Percentiles rank a stretch among this genome's conserved stretches.
These are phyloP conservation scores for Strigamia maritima DNA, from an alignment of 2,888 invertebrate genomes.

Conservation along the genomic window DNA sequence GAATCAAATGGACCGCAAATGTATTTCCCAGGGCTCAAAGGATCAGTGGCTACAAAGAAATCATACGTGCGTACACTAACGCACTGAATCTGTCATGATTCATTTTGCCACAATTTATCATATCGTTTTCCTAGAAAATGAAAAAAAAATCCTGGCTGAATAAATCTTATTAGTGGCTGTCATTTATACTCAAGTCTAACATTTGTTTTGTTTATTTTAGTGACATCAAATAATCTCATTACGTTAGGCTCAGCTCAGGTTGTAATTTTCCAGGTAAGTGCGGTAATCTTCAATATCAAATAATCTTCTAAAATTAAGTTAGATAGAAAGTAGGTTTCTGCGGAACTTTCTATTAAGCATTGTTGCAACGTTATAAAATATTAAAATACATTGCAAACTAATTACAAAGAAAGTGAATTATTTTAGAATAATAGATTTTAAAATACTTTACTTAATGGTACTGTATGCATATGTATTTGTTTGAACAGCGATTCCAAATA, in stretches of 20 bases:
- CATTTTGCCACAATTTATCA: conserved; percentile 45
- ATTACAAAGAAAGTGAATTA: too few species aligned
- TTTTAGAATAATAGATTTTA: too few species aligned
- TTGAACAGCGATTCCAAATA: too few species aligned
- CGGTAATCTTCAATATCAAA: conserved; percentile 48
- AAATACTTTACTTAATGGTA: too few species aligned
- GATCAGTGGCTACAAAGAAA: conserved; percentile 46
- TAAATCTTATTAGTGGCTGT: not conserved
- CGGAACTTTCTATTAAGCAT: conserved; percentile 44
- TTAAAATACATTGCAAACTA: too few species aligned
- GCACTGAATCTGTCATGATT: conserved; percentile 47
- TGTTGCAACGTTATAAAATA: conserved; percentile 47
- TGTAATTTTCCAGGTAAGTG: conserved; percentile 46
- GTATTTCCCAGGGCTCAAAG: conserved; percentile 46
- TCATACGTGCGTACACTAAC: conserved; percentile 47
- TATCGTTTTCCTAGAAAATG: conserved; percentile 41
- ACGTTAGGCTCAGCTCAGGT: conserved; percentile 48
- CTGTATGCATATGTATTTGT: too few species aligned
- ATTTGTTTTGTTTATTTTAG: conserved; percentile 22
- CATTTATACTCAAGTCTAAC: not conserved
- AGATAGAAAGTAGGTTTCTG: not conserved
- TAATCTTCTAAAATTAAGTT: conserved; percentile 45
- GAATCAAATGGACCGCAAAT: conserved; percentile 48
- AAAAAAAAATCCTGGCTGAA: not conserved
- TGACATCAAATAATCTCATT: conserved; percentile 46